Evolutionary conservation across 2,888 invertebrate species (phyloP).

Genomic region (Sussaba pulchella): DNA sequence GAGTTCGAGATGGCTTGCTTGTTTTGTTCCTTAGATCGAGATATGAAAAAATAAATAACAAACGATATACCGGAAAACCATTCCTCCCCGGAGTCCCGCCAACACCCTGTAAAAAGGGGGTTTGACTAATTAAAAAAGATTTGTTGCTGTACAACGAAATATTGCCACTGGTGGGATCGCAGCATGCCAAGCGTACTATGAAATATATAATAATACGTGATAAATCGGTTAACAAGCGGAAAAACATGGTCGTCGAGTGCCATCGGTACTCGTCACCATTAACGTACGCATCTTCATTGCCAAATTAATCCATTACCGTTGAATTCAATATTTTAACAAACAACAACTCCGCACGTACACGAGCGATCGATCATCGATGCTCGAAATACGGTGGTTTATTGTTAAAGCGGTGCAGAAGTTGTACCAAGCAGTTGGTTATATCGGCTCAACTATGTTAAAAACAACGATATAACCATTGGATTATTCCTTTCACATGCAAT

Average conservation of each 20-base stretch:
- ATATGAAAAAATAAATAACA: slow-evolving; percentile 84
- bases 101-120: slow-evolving; percentile 88
- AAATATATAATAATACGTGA: not conserved
- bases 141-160: slow-evolving; percentile 58
- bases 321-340: too few species aligned
- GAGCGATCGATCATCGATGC: too few species aligned
- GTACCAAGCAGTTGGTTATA: slow-evolving; percentile 28
- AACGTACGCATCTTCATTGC: slow-evolving; percentile 12
- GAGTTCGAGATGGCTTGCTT: slow-evolving; percentile 26
- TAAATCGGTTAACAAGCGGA: not conserved
- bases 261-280: not conserved
- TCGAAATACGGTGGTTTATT: too few species aligned
- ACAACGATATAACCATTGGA: slow-evolving; percentile 14
- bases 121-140: slow-evolving; percentile 81
- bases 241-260: not conserved
- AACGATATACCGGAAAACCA: slow-evolving; percentile 94
- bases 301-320: not conserved
- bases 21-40: slow-evolving; percentile 59
- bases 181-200: slow-evolving; percentile 57
- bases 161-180: slow-evolving; percentile 44
- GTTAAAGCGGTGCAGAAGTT: slow-evolving; percentile 41
- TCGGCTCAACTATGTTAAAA: not conserved
- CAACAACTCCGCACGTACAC: not conserved
- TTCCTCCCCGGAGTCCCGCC: slow-evolving; percentile 94
- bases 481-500: slow-evolving; percentile 52